A percentile compares a stretch with the other conserved stretches of the same genome.
phyloP scores from a whole-genome alignment of 2,888 invertebrate species.

The Hecatera dysodea region DNA sequence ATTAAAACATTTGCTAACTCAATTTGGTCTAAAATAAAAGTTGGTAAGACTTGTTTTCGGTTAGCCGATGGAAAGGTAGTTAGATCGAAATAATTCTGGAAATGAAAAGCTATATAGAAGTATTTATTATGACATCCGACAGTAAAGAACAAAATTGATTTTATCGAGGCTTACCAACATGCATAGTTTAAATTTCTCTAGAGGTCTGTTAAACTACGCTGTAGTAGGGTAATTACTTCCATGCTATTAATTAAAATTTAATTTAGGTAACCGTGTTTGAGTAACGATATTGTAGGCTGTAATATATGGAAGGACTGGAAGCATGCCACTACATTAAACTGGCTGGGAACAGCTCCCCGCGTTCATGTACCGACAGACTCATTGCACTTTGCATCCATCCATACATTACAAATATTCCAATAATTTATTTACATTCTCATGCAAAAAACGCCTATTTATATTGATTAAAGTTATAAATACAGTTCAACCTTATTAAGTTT shows the following conservation, averaged over 20 bases:
- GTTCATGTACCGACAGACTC: constrained; percentile 28
- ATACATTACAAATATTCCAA: background rate
- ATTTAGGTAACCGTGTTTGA: constrained; percentile 72
- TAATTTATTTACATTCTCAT: constrained; percentile 32
- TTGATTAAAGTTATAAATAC: constrained; percentile 48
- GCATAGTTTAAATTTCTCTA: constrained; percentile 81
- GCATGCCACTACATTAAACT: constrained; percentile 23
- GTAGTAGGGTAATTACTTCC: constrained; percentile 76
- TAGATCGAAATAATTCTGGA: constrained; percentile 79
- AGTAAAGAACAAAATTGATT: constrained; percentile 89
- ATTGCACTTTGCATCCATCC: constrained; percentile 17
- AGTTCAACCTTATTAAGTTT: constrained; percentile 60
- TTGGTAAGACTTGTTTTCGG: constrained; percentile 80
- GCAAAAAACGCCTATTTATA: constrained; percentile 51
- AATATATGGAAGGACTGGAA: constrained; percentile 33
- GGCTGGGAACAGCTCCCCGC: constrained; percentile 7
- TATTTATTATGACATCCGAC: constrained; percentile 89
- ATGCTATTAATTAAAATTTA: constrained; percentile 77
- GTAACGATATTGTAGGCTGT: constrained; percentile 66
- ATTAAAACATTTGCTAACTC: constrained; percentile 77
- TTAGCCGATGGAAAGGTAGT: constrained; percentile 71
- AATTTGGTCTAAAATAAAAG: constrained; percentile 77
- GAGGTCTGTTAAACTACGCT: constrained; percentile 70
- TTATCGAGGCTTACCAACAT: constrained; percentile 82
- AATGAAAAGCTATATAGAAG: constrained; percentile 84